A percentile compares a stretch with the other conserved stretches of the same genome.
Conservation (phyloP, 92 coral and sea anemone genomes). For the Heteractis magnifica region DNA sequence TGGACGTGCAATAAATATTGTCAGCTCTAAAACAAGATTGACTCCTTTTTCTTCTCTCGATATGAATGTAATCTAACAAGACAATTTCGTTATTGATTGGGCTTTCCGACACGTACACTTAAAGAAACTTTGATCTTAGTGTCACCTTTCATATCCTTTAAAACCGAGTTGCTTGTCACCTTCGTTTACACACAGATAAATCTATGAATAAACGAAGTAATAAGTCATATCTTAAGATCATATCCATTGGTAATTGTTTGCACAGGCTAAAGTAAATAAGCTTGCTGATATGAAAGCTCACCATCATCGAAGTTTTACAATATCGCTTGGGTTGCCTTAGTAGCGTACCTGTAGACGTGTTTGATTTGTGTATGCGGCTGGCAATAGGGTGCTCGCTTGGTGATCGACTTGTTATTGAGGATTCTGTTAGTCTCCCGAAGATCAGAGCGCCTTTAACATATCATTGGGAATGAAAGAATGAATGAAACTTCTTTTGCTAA, state of each 20-base stretch:
- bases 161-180: neutral
- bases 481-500: too few relatives aligned
- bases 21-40: neutral
- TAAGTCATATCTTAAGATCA: conserved; percentile 2
- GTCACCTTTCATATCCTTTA: neutral
- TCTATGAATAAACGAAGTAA: neutral
- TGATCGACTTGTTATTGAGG: too few relatives aligned
- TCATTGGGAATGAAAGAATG: too few relatives aligned
- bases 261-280: conserved; percentile 2
- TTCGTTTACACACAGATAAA: neutral
- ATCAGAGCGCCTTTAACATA: too few relatives aligned
- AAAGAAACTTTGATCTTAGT: neutral
- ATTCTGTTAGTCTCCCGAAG: too few relatives aligned
- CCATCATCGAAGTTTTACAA: neutral
- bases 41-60: neutral
- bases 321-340: neutral
- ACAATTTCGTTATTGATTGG: neutral
- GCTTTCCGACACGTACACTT: neutral
- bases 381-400: too few relatives aligned
- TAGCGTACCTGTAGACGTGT: neutral
- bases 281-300: neutral
- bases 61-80: neutral
- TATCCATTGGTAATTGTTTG: neutral
- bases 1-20: too few relatives aligned
- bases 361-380: too few relatives aligned